Percentiles rank a stretch among this genome's conserved stretches.
phyloP scores from a whole-genome alignment of 2,113 vertebrate species.

The Saccopteryx bilineata region DNA sequence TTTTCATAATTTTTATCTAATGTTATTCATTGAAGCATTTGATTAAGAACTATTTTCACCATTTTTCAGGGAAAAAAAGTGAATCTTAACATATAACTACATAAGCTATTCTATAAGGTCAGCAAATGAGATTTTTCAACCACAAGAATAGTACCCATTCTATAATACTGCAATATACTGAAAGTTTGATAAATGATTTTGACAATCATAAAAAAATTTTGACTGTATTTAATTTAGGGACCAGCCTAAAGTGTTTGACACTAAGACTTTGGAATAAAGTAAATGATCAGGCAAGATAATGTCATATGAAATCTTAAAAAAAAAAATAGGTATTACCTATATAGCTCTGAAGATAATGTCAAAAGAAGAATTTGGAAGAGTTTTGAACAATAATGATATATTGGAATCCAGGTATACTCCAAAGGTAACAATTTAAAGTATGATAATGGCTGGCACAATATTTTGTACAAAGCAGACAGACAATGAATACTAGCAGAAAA shows the following conservation, averaged over 20 bases:
- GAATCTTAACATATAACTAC: not conserved
- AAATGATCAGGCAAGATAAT: not conserved
- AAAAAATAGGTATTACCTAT: not conserved
- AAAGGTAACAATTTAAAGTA: constrained; percentile 11
- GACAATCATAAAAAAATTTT: not conserved
- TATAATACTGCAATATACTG: not conserved
- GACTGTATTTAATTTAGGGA: not conserved
- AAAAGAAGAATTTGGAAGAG: not conserved
- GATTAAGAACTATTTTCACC: not conserved
- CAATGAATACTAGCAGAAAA: not conserved
- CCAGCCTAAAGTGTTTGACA: not conserved
- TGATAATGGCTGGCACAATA: not conserved
- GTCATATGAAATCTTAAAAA: not conserved
- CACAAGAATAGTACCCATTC: not conserved
- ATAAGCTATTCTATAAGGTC: not conserved
- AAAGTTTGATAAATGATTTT: not conserved
- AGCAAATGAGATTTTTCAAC: constrained; percentile 34
- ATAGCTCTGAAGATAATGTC: constrained; percentile 18
- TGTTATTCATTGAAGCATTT: not conserved
- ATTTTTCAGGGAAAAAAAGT: constrained; percentile 19
- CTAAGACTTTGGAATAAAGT: constrained; percentile 32
- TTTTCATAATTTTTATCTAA: not conserved
- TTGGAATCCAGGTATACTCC: not conserved
- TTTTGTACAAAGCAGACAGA: not conserved
- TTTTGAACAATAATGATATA: not conserved